Evolutionary conservation across 1,140 invertebrate genomes (phyloP).

Genomic region (Mylabris phalerata): DNA sequence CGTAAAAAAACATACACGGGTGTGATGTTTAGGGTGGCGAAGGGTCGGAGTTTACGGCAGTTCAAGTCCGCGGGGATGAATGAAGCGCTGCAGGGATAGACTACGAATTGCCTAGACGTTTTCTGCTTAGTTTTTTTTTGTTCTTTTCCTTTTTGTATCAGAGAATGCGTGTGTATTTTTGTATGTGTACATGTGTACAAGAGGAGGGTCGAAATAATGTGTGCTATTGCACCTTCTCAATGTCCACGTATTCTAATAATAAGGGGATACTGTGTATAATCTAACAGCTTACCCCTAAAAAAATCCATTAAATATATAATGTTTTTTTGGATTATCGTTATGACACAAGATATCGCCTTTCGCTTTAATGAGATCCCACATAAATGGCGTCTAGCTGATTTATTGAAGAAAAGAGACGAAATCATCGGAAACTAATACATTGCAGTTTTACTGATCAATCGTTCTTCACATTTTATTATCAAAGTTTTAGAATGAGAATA

Average conservation of each 20-base stretch:
- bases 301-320: slow-evolving; percentile 17
- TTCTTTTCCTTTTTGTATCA: slow-evolving; percentile 1
- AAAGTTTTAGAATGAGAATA: too few relatives aligned
- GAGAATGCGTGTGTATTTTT: too few relatives aligned
- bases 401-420: background rate
- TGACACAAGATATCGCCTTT: slow-evolving; percentile 14
- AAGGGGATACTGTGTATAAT: slow-evolving; percentile 13
- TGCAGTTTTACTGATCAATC: too few relatives aligned
- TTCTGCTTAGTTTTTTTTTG: slow-evolving; percentile 31
- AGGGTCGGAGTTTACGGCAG: slow-evolving; percentile 29
- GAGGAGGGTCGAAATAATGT: slow-evolving; percentile 29
- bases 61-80: slow-evolving; percentile 29
- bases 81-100: slow-evolving; percentile 31
- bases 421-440: too few relatives aligned
- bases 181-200: too few relatives aligned
- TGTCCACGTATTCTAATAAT: slow-evolving; percentile 31
- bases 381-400: slow-evolving; percentile 4
- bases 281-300: slow-evolving; percentile 10
- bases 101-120: slow-evolving; percentile 31
- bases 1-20: slow-evolving; percentile 26
- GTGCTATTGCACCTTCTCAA: slow-evolving; percentile 19
- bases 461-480: too few relatives aligned
- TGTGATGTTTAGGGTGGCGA: slow-evolving; percentile 28
- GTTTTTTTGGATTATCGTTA: slow-evolving; percentile 23
- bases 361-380: slow-evolving; percentile 16